These are phyloP conservation scores for Spermophilus dauricus DNA, from an alignment of 2,113 vertebrate genomes.

Conservation along the genomic window DNA sequence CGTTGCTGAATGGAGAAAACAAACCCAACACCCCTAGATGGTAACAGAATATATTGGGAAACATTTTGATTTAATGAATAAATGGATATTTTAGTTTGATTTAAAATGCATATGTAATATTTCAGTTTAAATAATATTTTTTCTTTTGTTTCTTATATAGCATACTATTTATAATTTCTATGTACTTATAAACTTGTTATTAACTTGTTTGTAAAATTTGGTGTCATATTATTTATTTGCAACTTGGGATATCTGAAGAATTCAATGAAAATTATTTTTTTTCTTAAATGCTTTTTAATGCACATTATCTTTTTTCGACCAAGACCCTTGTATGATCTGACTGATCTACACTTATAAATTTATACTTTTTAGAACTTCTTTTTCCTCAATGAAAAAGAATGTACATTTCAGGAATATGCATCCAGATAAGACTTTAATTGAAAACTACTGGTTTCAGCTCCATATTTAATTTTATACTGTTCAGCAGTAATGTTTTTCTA, in stretches of 20 bases:
- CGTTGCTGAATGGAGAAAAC: too few species aligned
- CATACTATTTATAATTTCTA: neutral
- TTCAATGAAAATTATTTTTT: fast-evolving
- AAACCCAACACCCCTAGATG: too few species aligned
- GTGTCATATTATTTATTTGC: neutral
- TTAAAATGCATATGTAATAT: neutral
- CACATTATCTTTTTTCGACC: neutral
- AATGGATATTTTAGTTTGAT: neutral
- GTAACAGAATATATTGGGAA: neutral
- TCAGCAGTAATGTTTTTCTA: neutral
- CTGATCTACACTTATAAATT: neutral
- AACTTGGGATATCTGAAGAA: neutral
- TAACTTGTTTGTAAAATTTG: neutral
- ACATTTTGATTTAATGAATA: neutral
- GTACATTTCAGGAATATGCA: neutral
- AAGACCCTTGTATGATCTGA: neutral
- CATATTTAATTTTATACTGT: neutral
- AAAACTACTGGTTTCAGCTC: neutral
- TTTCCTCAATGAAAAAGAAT: neutral
- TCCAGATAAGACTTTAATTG: neutral
- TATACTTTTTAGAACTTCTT: neutral
- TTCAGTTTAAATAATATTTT: neutral
- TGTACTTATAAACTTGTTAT: neutral
- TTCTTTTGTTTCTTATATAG: neutral
- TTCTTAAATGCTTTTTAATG: neutral